phyloP scores from a whole-genome alignment of 2,888 invertebrate species.

The Himalopsyche anomala region DNA sequence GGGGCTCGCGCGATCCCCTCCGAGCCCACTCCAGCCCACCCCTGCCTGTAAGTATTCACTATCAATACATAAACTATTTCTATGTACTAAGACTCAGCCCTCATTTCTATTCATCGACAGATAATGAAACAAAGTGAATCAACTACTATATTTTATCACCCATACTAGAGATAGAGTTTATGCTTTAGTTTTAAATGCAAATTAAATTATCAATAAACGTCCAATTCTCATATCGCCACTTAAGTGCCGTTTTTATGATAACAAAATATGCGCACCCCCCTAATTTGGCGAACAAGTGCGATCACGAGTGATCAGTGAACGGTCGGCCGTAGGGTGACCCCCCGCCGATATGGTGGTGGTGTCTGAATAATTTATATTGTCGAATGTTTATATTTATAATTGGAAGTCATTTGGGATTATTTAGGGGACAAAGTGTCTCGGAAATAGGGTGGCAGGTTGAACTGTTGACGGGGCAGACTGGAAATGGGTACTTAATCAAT shows the following conservation, averaged over 20 bases:
- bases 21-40: too few species aligned
- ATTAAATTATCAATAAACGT: constrained; percentile 39
- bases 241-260: constrained; percentile 35
- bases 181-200: constrained; percentile 1
- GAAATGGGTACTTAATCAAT: background rate
- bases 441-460: constrained; percentile 10
- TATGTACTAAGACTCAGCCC: too few species aligned
- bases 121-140: too few species aligned
- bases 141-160: background rate
- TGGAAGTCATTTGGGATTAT: constrained; percentile 57
- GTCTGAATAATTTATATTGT: constrained; percentile 46
- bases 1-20: too few species aligned
- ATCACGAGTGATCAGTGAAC: constrained; percentile 18
- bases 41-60: too few species aligned
- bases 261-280: constrained; percentile 37
- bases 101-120: too few species aligned
- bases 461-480: background rate
- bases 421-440: constrained; percentile 27
- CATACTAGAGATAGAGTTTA: background rate
- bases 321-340: constrained; percentile 8
- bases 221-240: constrained; percentile 13
- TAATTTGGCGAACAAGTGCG: constrained; percentile 11
- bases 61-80: too few species aligned
- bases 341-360: background rate
- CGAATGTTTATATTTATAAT: constrained; percentile 60